Base-by-base conservation (phyloP, 1,140 invertebrate species). In the Apis dorsata region DNA sequence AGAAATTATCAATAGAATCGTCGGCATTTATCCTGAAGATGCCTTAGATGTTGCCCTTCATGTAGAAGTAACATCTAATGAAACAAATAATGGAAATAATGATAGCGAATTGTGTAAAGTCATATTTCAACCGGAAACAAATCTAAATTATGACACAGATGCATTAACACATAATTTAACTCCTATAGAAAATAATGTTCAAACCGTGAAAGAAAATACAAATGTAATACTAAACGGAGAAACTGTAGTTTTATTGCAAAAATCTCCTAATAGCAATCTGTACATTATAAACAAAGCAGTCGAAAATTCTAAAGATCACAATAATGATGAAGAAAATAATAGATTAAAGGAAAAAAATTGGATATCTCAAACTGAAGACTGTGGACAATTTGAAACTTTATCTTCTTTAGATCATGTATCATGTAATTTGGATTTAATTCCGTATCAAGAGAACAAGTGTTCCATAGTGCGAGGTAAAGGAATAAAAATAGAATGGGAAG, bases 211-310 rank as follows among this genome's bases (percentile, higher is more conserved):
- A 13, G 93, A 93, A 44, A 91, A 91, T n/a, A 89, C 92, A 0
- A 93, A 94, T 17, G 93, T 93, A 34, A 94, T 94, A 75, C 66
- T 94, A 5, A 93, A 93, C 57, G 94, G 94, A 1, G 93, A 94
- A 59, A 93, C 93, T 0, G 90, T 94, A 8, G 89, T 93, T 28
- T 70, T 94, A 1, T 60, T 92, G 19, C 92, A 91, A 79, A 94
- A 94, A 24, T 93, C 93, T 12, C 93, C 93, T 0, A 93, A 94
- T 78, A 94, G 93, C n/a, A 94, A 94, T 86, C 76, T 94, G 5
- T 94, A 93, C 65, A 93, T 93, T 1, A 94, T 94, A 21, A 94
- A 94, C 69, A 94, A 94, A 83, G 93, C 94, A 0, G 89, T 90
- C 0, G 92, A 93, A 11, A 93, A 93, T 66, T 69, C 77, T 9